Percentiles rank a stretch among this genome's conserved stretches.
Evolutionary conservation across 2,888 invertebrate species (phyloP).

Genomic region (Tiphia femorata): DNA sequence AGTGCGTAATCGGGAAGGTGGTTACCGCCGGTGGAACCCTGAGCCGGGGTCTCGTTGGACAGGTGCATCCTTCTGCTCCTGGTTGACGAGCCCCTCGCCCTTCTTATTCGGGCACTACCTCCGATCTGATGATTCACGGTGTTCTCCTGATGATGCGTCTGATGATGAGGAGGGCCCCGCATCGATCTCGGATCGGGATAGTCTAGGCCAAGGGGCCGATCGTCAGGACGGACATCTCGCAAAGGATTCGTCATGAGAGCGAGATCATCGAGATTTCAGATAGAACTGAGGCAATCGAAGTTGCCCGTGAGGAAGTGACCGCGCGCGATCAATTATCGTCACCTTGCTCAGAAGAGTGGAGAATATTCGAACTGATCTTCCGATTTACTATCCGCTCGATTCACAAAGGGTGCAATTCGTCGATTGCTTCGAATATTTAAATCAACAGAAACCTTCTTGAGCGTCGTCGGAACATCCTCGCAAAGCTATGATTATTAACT

Average conservation of each 20-base stretch:
- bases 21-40: slow-evolving; percentile 50
- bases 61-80: slow-evolving; percentile 77
- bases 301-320: too few species aligned
- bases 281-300: too few species aligned
- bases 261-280: slow-evolving; percentile 41
- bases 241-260: slow-evolving; percentile 66
- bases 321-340: too few species aligned
- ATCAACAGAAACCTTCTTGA: too few species aligned
- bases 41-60: slow-evolving; percentile 82
- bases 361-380: too few species aligned
- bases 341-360: too few species aligned
- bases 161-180: slow-evolving; percentile 41
- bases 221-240: slow-evolving; percentile 65
- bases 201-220: slow-evolving; percentile 63
- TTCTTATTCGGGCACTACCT: slow-evolving; percentile 49
- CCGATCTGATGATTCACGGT: slow-evolving; percentile 47
- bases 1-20: slow-evolving; percentile 74
- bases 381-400: too few species aligned
- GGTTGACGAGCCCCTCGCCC: slow-evolving; percentile 55
- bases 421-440: too few species aligned
- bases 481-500: too few species aligned
- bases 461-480: too few species aligned
- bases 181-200: slow-evolving; percentile 57
- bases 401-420: too few species aligned
- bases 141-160: slow-evolving; percentile 22